Conservation (phyloP, 2,113 vertebrate species). For the Aegithalos caudatus region DNA sequence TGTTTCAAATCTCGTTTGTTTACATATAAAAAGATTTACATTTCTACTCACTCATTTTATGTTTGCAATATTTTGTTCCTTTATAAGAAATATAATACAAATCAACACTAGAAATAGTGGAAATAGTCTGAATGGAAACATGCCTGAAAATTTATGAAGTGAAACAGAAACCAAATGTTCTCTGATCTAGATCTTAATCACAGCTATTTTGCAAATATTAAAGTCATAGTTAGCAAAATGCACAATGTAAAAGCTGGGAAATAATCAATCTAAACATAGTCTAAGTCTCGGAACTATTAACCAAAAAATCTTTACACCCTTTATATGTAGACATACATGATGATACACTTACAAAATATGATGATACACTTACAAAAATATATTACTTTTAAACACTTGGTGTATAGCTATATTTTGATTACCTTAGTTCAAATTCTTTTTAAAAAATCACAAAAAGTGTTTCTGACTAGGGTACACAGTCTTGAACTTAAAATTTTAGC, state of each 20-base stretch:
- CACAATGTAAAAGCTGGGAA: background rate
- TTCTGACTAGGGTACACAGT: background rate
- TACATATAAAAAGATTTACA: background rate
- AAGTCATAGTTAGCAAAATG: background rate
- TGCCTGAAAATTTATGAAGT: background rate
- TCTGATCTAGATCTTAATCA: background rate
- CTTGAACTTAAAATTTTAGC: background rate
- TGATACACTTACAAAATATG: background rate
- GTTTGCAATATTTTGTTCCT: background rate
- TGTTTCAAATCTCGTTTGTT: background rate
- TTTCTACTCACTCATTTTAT: background rate
- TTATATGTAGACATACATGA: background rate
- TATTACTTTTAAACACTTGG: background rate
- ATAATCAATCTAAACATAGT: background rate
- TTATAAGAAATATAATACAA: background rate
- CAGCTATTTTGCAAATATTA: background rate
- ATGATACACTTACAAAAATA: background rate
- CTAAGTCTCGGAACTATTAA: background rate
- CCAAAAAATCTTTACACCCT: background rate
- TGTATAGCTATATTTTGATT: background rate
- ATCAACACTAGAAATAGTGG: background rate
- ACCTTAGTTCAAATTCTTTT: background rate
- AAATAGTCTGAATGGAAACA: background rate
- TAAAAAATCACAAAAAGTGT: rapidly evolving
- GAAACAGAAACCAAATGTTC: background rate